Evolutionary conservation across 2,113 vertebrate species (phyloP).

Genomic region (Theristicus caerulescens): DNA sequence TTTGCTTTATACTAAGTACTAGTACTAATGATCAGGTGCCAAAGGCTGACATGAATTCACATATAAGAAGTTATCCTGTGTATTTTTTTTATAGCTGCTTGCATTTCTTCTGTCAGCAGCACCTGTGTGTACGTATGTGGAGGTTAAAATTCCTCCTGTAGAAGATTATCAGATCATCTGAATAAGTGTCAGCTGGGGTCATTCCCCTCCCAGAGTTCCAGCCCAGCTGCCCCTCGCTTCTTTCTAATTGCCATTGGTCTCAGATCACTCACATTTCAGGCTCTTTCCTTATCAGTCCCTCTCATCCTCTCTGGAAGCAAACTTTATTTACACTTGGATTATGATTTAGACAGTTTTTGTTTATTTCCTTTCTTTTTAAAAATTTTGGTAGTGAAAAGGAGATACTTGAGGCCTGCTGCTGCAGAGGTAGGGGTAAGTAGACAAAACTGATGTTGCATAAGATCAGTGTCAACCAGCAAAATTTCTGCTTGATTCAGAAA

Average conservation of each 20-base stretch:
- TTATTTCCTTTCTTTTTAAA: background rate
- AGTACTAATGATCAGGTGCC: constrained; percentile 20
- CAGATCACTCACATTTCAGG: background rate
- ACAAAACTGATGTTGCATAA: fast-evolving
- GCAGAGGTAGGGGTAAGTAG: background rate
- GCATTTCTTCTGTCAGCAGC: background rate
- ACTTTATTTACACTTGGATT: background rate
- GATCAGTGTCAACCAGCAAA: background rate
- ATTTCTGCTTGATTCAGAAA: background rate
- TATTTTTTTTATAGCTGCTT: background rate
- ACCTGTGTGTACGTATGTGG: background rate
- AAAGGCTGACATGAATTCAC: background rate
- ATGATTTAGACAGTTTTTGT: background rate
- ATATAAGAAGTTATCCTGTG: background rate
- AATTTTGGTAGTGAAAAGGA: background rate
- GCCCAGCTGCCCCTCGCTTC: background rate
- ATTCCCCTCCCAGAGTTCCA: background rate
- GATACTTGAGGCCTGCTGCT: background rate
- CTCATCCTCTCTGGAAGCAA: background rate
- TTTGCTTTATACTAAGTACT: background rate
- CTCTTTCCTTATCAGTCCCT: background rate
- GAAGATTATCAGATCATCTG: background rate
- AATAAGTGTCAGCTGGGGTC: background rate
- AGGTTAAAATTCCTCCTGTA: background rate
- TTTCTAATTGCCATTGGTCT: background rate